Base-by-base conservation (phyloP, 2,113 vertebrate species). In the Pygoscelis antarcticus region DNA sequence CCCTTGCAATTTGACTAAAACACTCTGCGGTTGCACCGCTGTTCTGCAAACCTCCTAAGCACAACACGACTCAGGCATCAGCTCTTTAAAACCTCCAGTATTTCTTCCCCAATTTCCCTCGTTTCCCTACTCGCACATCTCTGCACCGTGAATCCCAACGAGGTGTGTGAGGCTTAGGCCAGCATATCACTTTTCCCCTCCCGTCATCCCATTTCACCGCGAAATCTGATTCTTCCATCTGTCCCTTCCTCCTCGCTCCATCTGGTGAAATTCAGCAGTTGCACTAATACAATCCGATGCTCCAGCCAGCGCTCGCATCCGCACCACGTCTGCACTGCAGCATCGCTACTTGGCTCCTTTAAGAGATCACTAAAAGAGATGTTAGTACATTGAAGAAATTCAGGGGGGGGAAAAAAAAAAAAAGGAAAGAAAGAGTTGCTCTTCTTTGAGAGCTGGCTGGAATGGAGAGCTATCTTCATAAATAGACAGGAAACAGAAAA, bases 401-500 rank as follows among this genome's bases (percentile, higher is more conserved):
- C 76, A 29, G 96, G 22, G 32, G 11, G 9, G 21, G 36, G 36
- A n/a, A n/a, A n/a, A 12, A 32, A 49, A 20, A 23, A 10, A 13
- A 7, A 21, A 70, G 38, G 32, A 62, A 78, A 96, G 70, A 93
- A 89, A 92, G 85, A 90, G 84, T 91, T 95, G 95, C 85, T 97
- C 72, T 85, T 91, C 95, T 97, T 90, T 97, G 91, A 97, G 97
- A 83, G 96, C 97, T 95, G 98, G 97, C 96, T 96, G 93, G 96
- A 97, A 96, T 92, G 96, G 96, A 89, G 92, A 97, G 96, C 84
- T 95, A 98, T 98, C 97, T 98, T 98, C 97, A 91, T 98, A 98
- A 98, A 98, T 98, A 97, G 98, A 98, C 98, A 98, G 98, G 98
- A 98, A 98, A 97, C 97, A 98, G 97, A 97, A 98, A 98, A 98